Evolutionary conservation across 2,797 vertebrate genomes (phyloP).

Genomic region (Gobionotothen gibberifrons): DNA sequence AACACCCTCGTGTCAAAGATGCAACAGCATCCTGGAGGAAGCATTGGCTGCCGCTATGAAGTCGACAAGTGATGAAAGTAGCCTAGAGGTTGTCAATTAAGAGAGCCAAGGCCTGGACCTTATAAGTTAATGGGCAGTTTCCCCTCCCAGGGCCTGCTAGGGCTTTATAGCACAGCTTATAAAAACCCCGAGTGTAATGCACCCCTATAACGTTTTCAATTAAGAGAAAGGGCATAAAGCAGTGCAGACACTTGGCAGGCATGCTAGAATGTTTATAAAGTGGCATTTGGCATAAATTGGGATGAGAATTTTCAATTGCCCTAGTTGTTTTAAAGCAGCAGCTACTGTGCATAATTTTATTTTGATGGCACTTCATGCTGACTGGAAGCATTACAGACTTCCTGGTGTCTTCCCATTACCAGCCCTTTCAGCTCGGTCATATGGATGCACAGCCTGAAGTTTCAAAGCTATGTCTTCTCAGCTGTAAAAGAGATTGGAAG

Average conservation of each 20-base stretch:
- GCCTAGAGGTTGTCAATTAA: constrained; percentile 94
- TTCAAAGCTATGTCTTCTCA: constrained; percentile 54
- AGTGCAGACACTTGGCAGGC: constrained; percentile 76
- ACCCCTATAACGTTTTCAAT: constrained; percentile 85
- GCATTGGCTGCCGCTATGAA: constrained; percentile 92
- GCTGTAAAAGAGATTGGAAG: constrained; percentile 58
- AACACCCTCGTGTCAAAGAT: constrained; percentile 88
- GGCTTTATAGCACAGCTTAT: constrained; percentile 87
- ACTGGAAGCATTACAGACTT: constrained; percentile 76
- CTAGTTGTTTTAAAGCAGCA: constrained; percentile 75
- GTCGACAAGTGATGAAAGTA: constrained; percentile 96
- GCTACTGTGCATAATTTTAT: constrained; percentile 77
- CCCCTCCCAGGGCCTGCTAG: constrained; percentile 80
- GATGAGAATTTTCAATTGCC: constrained; percentile 74
- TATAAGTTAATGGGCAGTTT: constrained; percentile 91
- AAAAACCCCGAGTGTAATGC: constrained; percentile 83
- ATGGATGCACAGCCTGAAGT: constrained; percentile 68
- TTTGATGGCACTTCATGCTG: constrained; percentile 79
- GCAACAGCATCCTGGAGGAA: constrained; percentile 91
- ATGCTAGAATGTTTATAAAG: constrained; percentile 77
- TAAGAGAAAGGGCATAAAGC: constrained; percentile 80
- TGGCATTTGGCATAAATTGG: constrained; percentile 79
- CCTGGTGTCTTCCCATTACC: constrained; percentile 76
- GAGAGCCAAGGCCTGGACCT: constrained; percentile 88
- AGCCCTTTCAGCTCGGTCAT: constrained; percentile 61